A percentile compares a stretch with the other conserved stretches of the same genome.
phyloP scores from a whole-genome alignment of 2,797 vertebrate species.

The Hippocampus kuda region DNA sequence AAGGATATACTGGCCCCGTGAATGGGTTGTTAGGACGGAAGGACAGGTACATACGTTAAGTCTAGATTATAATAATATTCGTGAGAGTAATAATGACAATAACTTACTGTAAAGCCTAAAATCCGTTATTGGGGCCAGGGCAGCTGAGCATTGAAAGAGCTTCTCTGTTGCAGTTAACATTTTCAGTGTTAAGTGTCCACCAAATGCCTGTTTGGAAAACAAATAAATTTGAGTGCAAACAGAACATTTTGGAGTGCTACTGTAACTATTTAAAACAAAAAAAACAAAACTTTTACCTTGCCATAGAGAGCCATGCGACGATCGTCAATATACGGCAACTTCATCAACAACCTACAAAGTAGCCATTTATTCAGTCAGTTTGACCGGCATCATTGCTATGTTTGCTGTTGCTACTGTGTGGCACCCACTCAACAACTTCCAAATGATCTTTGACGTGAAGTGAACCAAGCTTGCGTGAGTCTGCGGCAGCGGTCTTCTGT shows the following conservation, averaged over 20 bases:
- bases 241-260: background rate
- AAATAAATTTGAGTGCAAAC: conserved; percentile 5
- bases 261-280: background rate
- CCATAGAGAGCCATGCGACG: conserved; percentile 72
- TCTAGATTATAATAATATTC: background rate
- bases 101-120: conserved; percentile 76
- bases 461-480: conserved; percentile 62
- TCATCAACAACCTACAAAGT: conserved; percentile 65
- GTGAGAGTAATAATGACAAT: background rate
- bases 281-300: conserved; percentile 57
- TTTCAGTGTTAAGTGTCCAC: conserved; percentile 74
- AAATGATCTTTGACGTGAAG: conserved; percentile 70
- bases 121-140: conserved; percentile 71
- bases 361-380: background rate
- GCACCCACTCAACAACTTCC: conserved; percentile 68
- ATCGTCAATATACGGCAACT: conserved; percentile 71
- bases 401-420: conserved; percentile 10
- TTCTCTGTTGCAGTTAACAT: conserved; percentile 68
- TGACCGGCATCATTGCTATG: background rate
- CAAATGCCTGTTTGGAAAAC: conserved; percentile 63
- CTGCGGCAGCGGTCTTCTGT: conserved; percentile 58
- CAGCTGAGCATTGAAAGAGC: conserved; percentile 67
- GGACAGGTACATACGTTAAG: background rate
- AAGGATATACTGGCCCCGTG: background rate
- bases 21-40: no score